Conservation (phyloP, 1,140 invertebrate genomes). For the Pteromalus puparum region DNA sequence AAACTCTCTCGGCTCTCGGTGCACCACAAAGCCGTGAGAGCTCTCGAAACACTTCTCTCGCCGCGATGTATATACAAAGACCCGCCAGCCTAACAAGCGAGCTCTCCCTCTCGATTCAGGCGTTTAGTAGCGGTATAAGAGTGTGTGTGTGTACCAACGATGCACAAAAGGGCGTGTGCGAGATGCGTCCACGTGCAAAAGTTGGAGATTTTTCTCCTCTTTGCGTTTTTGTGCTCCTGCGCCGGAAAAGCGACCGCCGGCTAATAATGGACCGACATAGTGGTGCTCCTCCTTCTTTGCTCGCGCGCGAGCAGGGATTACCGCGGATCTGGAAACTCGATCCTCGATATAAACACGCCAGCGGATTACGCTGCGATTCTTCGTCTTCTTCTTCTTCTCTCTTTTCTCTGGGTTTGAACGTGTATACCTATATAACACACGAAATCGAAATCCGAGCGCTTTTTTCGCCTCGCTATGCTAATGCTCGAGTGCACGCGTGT, state of each 20-base stretch:
- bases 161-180: constrained; percentile 58
- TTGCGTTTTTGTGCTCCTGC: not conserved
- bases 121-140: constrained; percentile 64
- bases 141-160: too few relatives aligned
- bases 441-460: not conserved
- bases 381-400: not conserved
- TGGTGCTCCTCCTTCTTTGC: not conserved
- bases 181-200: constrained; percentile 53
- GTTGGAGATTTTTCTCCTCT: constrained; percentile 53
- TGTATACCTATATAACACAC: too few relatives aligned
- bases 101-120: constrained; percentile 48
- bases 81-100: not conserved
- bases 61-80: not conserved
- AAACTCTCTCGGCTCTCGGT: not conserved
- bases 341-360: not conserved
- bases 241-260: constrained; percentile 13
- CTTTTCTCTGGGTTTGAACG: too few relatives aligned
- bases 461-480: not conserved
- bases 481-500: not conserved
- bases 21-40: not conserved
- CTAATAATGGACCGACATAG: not conserved
- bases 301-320: constrained; percentile 12
- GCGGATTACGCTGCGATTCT: not conserved
- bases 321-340: constrained; percentile 30
- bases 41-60: constrained; percentile 14